Base-by-base conservation (phyloP, 2,888 invertebrate genomes). In the Limnephilus marmoratus region DNA sequence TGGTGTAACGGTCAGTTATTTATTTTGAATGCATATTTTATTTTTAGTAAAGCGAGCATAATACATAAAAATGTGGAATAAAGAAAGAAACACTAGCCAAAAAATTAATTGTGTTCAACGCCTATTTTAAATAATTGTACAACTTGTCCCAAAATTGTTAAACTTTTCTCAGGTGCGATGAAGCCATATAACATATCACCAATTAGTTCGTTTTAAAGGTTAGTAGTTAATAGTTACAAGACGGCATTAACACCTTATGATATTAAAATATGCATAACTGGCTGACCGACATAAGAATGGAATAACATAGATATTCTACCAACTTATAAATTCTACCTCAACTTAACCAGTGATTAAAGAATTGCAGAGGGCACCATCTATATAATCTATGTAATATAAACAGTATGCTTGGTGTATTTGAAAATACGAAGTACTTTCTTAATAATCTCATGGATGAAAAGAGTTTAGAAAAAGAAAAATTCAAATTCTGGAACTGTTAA, bases 221-320 rank as follows among this genome's bases (percentile, higher is more conserved):
- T 68, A 68, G n/a, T 68, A 68, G 68, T 68, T 83, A 83, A 83
- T 37, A 41, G 83, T 83, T 83, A 83, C 34, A 83, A 37, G 37
- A 83, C 37, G 37, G 24, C 83, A 37, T 83, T 37, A 37, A 83
- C 37, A 41, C 83, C 83, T 83, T 83, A 7, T 3, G 37, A n/a
- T 83, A 83, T 37, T 83, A 83, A 83, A 83, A 83, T 83, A 83
- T 83, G 83, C 83, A 83, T 83, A 83, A 83, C 83, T 83, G 15
- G 83, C 83, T 83, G 83, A 83, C 83, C 83, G 83, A 83, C 83
- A 83, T 83, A 83, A 83, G 82, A 82, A 41, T 83, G 83, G 34
- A 24, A 83, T 18, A 83, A 83, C 83, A 24, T 68, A 68, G 24
- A 24, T 68, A 68, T 68, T 68, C 68, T n/a, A 5, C 68, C 68